A percentile compares a stretch with the other conserved stretches of the same genome.
phyloP scores from a whole-genome alignment of 2,113 vertebrate species.

The Cyanoderma ruficeps region DNA sequence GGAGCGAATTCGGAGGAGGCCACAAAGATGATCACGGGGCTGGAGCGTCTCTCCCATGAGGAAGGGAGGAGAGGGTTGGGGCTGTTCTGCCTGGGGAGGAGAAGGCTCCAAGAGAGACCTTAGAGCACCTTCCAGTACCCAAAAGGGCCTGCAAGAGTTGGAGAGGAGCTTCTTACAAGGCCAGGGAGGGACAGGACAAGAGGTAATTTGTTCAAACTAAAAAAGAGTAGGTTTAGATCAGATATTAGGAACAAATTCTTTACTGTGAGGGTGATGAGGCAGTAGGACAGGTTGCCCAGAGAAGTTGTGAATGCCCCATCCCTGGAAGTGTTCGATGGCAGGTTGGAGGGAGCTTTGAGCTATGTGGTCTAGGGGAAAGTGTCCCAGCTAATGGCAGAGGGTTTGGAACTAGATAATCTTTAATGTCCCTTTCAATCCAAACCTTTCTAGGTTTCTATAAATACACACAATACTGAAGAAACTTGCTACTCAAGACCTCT shows the following conservation, averaged over 20 bases:
- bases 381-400: not conserved
- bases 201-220: not conserved
- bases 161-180: not conserved
- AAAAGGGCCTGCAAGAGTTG: not conserved
- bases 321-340: not conserved
- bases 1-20: fast-evolving
- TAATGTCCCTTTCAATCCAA: not conserved
- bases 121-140: not conserved
- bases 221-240: not conserved
- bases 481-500: not conserved
- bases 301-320: not conserved
- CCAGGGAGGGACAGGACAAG: not conserved
- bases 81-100: not conserved
- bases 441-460: not conserved
- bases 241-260: not conserved
- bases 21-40: not conserved
- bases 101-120: not conserved
- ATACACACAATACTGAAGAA: not conserved
- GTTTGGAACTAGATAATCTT: not conserved
- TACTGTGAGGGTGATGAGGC: not conserved
- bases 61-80: not conserved
- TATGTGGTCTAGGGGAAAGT: not conserved
- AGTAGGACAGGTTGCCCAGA: not conserved
- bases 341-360: not conserved
- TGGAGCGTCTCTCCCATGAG: not conserved